Evolutionary conservation across 2,113 vertebrate species (phyloP).

Genomic region (Anser brachyrhynchus): DNA sequence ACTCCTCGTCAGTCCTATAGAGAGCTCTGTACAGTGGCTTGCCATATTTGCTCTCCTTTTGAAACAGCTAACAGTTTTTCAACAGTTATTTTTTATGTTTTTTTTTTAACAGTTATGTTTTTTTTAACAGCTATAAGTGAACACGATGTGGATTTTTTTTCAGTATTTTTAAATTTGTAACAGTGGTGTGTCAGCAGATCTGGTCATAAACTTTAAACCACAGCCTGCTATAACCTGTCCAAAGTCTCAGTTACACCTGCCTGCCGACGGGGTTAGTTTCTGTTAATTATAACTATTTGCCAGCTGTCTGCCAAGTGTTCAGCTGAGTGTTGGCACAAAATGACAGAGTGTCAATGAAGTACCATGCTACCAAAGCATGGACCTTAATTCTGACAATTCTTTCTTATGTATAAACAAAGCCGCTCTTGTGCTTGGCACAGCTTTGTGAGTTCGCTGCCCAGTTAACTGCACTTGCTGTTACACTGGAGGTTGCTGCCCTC

Average conservation of each 20-base stretch:
- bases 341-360: background rate
- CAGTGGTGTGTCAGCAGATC: background rate
- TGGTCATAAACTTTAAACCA: background rate
- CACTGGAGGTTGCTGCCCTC: conserved; percentile 48
- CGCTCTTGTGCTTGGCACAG: background rate
- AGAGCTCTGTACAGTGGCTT: background rate
- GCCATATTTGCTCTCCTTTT: background rate
- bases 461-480: background rate
- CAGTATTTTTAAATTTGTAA: background rate
- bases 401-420: background rate
- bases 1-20: rapidly evolving
- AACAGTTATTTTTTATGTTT: no score
- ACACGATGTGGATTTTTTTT: background rate
- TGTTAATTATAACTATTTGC: background rate
- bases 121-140: background rate
- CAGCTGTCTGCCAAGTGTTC: background rate
- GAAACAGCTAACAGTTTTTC: background rate
- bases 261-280: background rate
- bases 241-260: background rate
- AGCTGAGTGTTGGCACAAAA: background rate
- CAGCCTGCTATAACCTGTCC: background rate
- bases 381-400: background rate
- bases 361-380: background rate
- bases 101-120: no score
- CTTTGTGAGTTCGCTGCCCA: background rate